Conservation (phyloP, 2,797 vertebrate species). For the Gambelia wislizenii region DNA sequence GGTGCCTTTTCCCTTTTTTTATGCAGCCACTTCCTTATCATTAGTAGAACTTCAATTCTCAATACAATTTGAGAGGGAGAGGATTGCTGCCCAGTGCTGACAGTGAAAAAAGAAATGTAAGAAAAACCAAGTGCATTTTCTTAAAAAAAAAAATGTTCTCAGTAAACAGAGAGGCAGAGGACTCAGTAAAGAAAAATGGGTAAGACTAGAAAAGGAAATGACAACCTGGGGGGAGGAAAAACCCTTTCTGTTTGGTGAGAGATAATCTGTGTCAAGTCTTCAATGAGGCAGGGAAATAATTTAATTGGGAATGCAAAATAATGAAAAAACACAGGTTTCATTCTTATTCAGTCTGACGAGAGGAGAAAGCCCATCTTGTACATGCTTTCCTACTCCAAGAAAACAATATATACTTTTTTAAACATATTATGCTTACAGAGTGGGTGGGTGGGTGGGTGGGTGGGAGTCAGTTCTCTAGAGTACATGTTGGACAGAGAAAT, state of each 20-base stretch:
- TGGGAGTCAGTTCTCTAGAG: too few relatives aligned
- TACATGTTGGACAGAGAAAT: neutral
- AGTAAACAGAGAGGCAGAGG: neutral
- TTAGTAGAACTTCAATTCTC: neutral
- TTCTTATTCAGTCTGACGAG: neutral
- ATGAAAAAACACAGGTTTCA: neutral
- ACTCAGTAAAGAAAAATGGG: neutral
- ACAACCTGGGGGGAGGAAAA: too few relatives aligned
- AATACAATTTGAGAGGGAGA: neutral
- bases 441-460: too few relatives aligned
- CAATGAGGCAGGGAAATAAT: neutral
- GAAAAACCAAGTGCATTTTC: neutral
- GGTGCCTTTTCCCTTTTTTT: neutral
- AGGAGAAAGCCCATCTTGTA: neutral
- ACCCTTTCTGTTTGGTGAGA: neutral
- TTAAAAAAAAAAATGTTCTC: neutral
- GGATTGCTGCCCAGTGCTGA: neutral
- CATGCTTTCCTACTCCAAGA: neutral
- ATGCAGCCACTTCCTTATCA: neutral
- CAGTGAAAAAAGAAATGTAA: neutral
- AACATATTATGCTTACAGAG: neutral
- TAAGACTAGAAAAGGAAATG: neutral
- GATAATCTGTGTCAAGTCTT: neutral
- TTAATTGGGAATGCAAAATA: neutral
- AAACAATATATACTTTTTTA: neutral